Percentiles rank a stretch among this genome's conserved stretches.
Conservation (phyloP, 2,797 vertebrate species). For the Hydrophis major region DNA sequence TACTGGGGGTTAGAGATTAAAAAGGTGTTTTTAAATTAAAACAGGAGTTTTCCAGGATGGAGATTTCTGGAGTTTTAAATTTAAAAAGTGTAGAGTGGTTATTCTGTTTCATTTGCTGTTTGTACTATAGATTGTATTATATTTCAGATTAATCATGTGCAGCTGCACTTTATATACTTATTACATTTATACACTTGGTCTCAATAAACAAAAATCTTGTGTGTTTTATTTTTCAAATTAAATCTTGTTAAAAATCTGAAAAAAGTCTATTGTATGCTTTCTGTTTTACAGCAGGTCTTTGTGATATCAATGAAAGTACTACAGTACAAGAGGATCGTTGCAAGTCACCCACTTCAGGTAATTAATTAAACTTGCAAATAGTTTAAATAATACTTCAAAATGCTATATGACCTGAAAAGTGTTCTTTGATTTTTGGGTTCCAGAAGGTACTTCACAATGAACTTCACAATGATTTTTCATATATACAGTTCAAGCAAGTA, state of each 20-base stretch:
- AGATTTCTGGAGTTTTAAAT: neutral
- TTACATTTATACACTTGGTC: neutral
- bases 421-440: neutral
- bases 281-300: constrained; percentile 82
- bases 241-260: constrained; percentile 1
- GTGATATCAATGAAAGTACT: constrained; percentile 93
- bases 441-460: neutral
- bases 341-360: constrained; percentile 99
- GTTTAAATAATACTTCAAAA: constrained; percentile 25
- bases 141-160: neutral
- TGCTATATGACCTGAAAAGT: neutral
- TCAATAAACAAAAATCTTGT: neutral
- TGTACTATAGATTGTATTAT: neutral
- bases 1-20: neutral
- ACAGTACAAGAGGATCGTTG: constrained; percentile 92
- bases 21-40: neutral
- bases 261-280: neutral
- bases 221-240: neutral
- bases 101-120: neutral
- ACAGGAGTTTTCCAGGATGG: neutral
- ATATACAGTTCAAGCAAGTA: neutral
- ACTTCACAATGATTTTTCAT: neutral
- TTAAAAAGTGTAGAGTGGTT: neutral
- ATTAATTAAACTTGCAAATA: constrained; percentile 49
- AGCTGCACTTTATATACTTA: neutral